Base-by-base conservation (phyloP, 37 sponge, comb jelly and placozoan species). In the Dysidea cf. avara region DNA sequence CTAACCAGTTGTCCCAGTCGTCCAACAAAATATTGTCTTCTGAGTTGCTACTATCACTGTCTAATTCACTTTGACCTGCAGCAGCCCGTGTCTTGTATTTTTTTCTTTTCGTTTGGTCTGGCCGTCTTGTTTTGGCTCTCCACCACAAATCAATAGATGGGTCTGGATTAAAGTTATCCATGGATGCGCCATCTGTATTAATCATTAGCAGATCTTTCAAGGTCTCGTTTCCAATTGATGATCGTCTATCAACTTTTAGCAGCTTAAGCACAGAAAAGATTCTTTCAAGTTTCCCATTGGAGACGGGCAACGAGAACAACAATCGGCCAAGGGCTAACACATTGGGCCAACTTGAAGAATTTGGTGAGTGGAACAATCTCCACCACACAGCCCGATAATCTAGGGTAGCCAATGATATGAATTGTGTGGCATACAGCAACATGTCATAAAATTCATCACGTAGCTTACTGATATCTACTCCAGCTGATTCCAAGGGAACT, bases 361-460 rank as follows among this genome's bases (percentile, higher is more conserved):
- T 43, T 52, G 85, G 85, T 1, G 85, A 79, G 54, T 85, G 68
- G 39, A 81, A 75, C 5, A 82, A 58, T 58, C 61, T 82, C 83
- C 83, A 82, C 83, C 83, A 81, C 60, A 75, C 76, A 25, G 83
- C 64, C 53, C 54, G 76, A 49, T 75, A 82, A 57, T 74, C 69
- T 56, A 61, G 39, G 6, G 78, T 36, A 56, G 83, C 30, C 1
- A 83, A 22, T 17, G 83, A 49, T 1, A 82, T 82, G 61, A 67
- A 74, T 35, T 81, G 74, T 20, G 53, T 62, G 29, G 62, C 74
- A 52, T 85, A 79, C 43, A 64, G 61, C 37, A 80, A 58, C 76
- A 86, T 80, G 53, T 59, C 53, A 30, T 34, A 21, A 65, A 86
- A 80, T 72, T 86, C 86, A 18, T n/a, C 30, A 26, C 53, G 48